Conservation (phyloP, 2,888 invertebrate genomes). For the Capitulum mitella region DNA sequence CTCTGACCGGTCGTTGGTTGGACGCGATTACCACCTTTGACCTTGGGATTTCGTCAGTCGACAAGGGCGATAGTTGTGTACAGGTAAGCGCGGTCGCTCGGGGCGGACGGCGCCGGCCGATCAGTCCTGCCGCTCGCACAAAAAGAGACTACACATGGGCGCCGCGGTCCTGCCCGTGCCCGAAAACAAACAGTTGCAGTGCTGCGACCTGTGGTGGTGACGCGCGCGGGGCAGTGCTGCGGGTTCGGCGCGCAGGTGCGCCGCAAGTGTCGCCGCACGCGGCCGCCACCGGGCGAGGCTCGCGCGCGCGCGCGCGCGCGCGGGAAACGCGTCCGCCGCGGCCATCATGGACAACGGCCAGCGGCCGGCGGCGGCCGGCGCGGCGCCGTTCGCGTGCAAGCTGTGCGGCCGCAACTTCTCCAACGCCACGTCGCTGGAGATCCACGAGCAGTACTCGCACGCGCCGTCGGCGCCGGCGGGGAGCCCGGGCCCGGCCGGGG, state of each 20-base stretch:
- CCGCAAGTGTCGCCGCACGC: neutral
- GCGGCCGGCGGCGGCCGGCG: neutral
- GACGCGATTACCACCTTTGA: constrained; percentile 22
- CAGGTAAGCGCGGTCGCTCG: constrained; percentile 17
- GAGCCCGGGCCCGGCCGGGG: neutral
- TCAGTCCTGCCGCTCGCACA: neutral
- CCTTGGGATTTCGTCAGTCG: constrained; percentile 14
- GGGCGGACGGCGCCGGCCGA: neutral
- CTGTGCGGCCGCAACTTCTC: constrained; percentile 19
- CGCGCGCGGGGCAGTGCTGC: neutral
- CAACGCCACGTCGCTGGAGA: neutral
- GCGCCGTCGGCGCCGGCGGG: neutral
- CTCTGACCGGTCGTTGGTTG: constrained; percentile 16
- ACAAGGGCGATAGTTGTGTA: constrained; percentile 23
- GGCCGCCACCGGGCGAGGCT: neutral
- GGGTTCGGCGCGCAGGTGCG: neutral
- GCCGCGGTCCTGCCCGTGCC: neutral
- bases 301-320: neutral
- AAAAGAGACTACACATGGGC: constrained; percentile 1
- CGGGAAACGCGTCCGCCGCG: neutral
- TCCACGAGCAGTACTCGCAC: constrained; percentile 18
- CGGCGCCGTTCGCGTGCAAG: neutral
- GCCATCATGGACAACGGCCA: neutral
- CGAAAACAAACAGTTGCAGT: constrained; percentile 3
- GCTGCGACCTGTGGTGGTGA: neutral